Evolutionary conservation across 2,113 vertebrate genomes (phyloP).

Genomic region (Notiomystis cincta): DNA sequence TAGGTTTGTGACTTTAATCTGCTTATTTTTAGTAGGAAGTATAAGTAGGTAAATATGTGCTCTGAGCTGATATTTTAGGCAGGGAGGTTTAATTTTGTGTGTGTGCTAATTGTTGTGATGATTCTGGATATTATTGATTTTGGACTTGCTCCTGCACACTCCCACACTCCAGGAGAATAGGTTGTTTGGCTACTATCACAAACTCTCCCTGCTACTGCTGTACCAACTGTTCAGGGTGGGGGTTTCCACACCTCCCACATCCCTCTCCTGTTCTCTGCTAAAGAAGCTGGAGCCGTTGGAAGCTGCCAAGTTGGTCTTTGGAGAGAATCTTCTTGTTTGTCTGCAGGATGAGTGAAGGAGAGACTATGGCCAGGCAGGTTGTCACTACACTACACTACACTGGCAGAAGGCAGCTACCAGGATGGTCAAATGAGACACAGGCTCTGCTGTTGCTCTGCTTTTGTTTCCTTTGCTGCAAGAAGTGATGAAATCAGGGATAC

Average conservation of each 20-base stretch:
- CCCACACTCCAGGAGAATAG: not conserved
- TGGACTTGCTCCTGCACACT: not conserved
- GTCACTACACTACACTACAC: too few species aligned
- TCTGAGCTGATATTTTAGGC: conserved; percentile 10
- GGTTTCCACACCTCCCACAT: not conserved
- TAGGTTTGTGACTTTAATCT: not conserved
- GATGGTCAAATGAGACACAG: not conserved
- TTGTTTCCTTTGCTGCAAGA: not conserved
- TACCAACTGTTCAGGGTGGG: not conserved
- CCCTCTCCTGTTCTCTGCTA: not conserved
- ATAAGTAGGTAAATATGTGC: not conserved
- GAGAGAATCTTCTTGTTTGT: not conserved
- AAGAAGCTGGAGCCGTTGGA: not conserved
- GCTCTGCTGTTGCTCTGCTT: not conserved
- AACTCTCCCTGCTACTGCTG: not conserved
- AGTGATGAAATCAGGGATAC: not conserved
- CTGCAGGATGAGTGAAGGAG: not conserved
- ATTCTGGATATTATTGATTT: conserved; percentile 7
- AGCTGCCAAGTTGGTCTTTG: not conserved
- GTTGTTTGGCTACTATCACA: not conserved
- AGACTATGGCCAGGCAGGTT: fast-evolving
- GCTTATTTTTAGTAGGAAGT: conserved; percentile 41
- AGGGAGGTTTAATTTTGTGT: not conserved
- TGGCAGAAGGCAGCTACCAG: not conserved
- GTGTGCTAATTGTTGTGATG: not conserved